Conservation (phyloP, 1,140 invertebrate genomes). For the Eciton burchellii region DNA sequence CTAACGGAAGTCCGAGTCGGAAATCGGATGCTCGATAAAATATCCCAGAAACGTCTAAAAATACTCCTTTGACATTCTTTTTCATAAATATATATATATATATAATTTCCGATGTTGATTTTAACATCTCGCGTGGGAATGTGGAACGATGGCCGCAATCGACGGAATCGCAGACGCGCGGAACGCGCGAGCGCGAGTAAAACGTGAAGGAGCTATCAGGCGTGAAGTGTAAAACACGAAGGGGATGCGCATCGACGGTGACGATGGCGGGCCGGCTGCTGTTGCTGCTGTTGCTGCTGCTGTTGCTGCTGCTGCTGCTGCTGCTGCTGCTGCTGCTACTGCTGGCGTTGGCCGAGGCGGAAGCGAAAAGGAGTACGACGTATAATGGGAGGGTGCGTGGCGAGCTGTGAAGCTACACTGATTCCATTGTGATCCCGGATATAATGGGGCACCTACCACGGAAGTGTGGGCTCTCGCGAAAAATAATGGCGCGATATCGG, state of each 20-base stretch:
- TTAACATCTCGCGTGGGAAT: neutral
- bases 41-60: too few relatives aligned
- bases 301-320: too few relatives aligned
- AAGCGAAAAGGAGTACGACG: conserved; percentile 59
- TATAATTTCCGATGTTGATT: conserved; percentile 13
- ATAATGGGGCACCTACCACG: conserved; percentile 71
- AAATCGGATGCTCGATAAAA: too few relatives aligned
- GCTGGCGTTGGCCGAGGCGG: conserved; percentile 45
- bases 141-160: neutral
- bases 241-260: conserved; percentile 59
- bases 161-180: conserved; percentile 29
- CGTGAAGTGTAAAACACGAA: conserved; percentile 68
- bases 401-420: conserved; percentile 40
- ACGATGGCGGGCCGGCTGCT: conserved; percentile 22
- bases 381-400: conserved; percentile 58
- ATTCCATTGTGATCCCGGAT: conserved; percentile 68
- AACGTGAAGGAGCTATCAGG: conserved; percentile 58
- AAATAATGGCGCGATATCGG: conserved; percentile 67
- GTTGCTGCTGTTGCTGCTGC: neutral
- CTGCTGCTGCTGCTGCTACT: conserved; percentile 8
- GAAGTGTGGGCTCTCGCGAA: conserved; percentile 61
- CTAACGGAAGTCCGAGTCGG: too few relatives aligned
- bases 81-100: too few relatives aligned
- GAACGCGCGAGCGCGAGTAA: conserved; percentile 21
- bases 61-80: too few relatives aligned